These are phyloP conservation scores for Mormyrus proboscirostris DNA, from an alignment of 2,797 vertebrate genomes.

Conservation along the genomic window DNA sequence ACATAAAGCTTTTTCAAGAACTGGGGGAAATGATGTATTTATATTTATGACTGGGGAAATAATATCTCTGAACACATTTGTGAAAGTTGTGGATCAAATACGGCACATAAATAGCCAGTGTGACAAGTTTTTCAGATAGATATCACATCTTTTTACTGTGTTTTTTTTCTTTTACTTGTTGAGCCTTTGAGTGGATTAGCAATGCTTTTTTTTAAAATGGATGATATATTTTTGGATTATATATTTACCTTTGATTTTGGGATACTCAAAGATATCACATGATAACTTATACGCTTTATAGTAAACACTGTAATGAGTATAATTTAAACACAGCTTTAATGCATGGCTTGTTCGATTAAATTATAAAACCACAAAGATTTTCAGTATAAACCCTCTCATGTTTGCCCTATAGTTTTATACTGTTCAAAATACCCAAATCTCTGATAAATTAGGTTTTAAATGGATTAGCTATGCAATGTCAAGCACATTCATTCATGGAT, in stretches of 20 bases:
- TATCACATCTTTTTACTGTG: neutral
- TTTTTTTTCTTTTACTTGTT: neutral
- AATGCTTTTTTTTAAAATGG: neutral
- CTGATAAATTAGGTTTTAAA: neutral
- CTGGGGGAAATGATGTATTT: neutral
- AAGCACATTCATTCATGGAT: neutral
- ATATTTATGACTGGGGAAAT: neutral
- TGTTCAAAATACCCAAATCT: neutral
- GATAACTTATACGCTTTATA: neutral
- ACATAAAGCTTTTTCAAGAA: neutral
- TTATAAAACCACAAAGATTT: neutral
- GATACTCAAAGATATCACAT: neutral
- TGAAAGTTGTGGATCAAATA: neutral
- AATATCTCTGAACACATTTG: neutral
- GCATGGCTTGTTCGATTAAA: neutral
- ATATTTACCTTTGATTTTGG: neutral
- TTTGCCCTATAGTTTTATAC: neutral
- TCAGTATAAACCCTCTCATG: neutral
- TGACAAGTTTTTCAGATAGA: neutral
- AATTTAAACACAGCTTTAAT: neutral
- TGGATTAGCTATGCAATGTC: neutral
- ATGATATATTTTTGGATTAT: neutral
- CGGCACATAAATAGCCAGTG: neutral
- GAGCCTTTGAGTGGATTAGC: neutral
- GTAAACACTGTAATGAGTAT: neutral